A percentile compares a stretch with the other conserved stretches of the same genome.
Evolutionary conservation across 2,888 invertebrate species (phyloP).

Genomic region (Labia minor): DNA sequence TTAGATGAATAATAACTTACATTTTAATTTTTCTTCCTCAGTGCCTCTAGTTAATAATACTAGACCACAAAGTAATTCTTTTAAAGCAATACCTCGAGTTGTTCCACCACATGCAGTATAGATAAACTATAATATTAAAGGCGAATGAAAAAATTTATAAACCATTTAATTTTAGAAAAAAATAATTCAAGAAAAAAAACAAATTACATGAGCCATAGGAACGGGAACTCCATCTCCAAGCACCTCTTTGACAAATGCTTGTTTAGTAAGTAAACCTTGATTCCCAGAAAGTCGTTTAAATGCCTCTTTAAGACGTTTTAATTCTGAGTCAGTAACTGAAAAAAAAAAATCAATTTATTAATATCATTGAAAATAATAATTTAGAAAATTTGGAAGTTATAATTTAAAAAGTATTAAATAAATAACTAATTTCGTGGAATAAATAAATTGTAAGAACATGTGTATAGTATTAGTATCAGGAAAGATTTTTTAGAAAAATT

Average conservation of each 20-base stretch:
- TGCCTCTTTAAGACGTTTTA: constrained; percentile 73
- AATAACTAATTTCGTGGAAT: no score
- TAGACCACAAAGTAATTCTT: constrained; percentile 73
- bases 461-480: no score
- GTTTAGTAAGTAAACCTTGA: constrained; percentile 56
- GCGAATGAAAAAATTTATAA: background rate
- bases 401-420: background rate
- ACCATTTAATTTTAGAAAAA: no score
- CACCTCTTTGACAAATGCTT: constrained; percentile 72
- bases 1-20: no score
- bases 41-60: constrained; percentile 77
- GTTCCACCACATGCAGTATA: constrained; percentile 78
- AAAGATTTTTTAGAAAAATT: no score
- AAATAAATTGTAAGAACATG: no score
- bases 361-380: constrained; percentile 17
- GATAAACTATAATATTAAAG: constrained; percentile 44
- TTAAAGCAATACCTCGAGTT: constrained; percentile 66
- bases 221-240: constrained; percentile 75
- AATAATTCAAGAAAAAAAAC: background rate
- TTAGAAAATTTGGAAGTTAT: no score
- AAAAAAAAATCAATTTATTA: constrained; percentile 25
- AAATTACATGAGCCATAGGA: constrained; percentile 58
- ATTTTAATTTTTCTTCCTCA: constrained; percentile 68
- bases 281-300: constrained; percentile 72
- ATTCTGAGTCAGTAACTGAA: constrained; percentile 72